Evolutionary conservation across 2,797 vertebrate genomes (phyloP).

Genomic region (Sebastes itinus): DNA sequence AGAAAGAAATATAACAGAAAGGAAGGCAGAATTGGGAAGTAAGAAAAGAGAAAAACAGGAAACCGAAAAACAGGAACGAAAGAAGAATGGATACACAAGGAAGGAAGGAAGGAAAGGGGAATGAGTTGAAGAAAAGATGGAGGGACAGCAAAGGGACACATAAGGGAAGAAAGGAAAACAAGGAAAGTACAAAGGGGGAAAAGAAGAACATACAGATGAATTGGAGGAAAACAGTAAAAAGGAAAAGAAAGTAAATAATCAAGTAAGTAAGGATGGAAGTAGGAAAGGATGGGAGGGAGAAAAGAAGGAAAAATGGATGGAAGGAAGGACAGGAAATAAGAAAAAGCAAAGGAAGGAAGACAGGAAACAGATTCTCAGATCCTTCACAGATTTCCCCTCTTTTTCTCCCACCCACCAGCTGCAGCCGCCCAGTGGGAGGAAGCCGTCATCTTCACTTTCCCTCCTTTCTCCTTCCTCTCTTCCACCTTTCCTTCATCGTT

Average conservation of each 20-base stretch:
- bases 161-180: neutral
- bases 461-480: conserved; percentile 25
- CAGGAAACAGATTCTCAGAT: neutral
- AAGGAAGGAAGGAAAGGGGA: neutral
- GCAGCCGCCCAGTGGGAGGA: conserved; percentile 54
- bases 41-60: neutral
- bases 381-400: neutral
- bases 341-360: neutral
- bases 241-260: neutral
- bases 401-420: conserved; percentile 55
- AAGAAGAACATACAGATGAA: neutral
- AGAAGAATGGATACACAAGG: neutral
- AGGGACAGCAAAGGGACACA: neutral
- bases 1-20: neutral
- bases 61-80: neutral
- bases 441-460: conserved; percentile 55
- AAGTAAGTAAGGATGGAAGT: neutral
- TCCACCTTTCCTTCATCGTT: conserved; percentile 48
- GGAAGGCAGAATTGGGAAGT: neutral
- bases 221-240: neutral
- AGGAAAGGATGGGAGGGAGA: neutral
- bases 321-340: neutral
- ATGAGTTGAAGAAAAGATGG: neutral
- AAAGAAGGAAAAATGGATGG: neutral
- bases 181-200: neutral